These are phyloP conservation scores for Alauda arvensis DNA, from an alignment of 2,797 vertebrate species.

Conservation along the genomic window DNA sequence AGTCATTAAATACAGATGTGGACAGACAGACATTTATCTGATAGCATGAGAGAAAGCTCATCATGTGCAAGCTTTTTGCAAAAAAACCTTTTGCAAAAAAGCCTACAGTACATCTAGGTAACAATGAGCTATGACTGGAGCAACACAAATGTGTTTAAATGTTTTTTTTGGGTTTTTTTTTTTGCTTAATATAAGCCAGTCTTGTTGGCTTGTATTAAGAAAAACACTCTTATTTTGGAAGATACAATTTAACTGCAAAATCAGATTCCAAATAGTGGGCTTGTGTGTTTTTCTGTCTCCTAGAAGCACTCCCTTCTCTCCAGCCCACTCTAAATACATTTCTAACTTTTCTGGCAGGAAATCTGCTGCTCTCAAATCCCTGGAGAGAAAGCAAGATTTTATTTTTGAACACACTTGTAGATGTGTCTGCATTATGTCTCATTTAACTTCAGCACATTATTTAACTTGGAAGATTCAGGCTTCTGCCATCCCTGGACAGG, in stretches of 20 bases:
- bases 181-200: neutral
- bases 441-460: neutral
- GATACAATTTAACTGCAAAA: neutral
- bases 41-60: neutral
- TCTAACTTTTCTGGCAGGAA: neutral
- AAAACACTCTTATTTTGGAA: neutral
- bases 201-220: neutral
- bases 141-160: neutral
- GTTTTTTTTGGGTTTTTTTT: neutral
- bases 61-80: neutral
- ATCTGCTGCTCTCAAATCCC: neutral
- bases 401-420: neutral
- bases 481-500: neutral
- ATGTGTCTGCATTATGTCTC: neutral
- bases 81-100: neutral
- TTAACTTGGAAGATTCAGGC: neutral
- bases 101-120: fast-evolving
- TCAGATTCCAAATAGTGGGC: neutral
- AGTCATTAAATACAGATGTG: neutral
- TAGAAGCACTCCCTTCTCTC: neutral
- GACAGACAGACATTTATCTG: neutral
- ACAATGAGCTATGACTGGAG: neutral
- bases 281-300: neutral
- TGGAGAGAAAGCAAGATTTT: neutral
- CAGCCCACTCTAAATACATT: neutral